Evolutionary conservation across 2,888 invertebrate species (phyloP), one percentile per base, ranked within the genome.

Genomic region (Megalurothrips usitatus): DNA sequence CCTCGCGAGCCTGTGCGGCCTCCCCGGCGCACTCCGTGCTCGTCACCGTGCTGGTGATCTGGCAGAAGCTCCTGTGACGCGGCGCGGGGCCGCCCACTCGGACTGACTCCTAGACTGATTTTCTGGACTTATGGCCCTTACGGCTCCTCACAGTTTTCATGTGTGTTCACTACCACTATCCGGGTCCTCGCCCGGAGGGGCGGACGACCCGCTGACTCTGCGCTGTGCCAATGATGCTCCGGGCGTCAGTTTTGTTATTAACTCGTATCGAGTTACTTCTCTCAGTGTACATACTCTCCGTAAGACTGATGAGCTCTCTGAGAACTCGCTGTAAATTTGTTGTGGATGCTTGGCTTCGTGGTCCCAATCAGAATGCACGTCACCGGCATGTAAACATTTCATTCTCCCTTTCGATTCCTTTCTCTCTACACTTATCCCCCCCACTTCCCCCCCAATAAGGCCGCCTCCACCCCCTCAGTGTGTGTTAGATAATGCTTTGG

Each of bases 181-280:
- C 34, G 34, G 3, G 34, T 43, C 34, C 34, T 43, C 34, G 6
- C 34, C 34, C 34, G 34, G 6, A 43, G 6, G 34, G 34, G 34
- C 6, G 34, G 3, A 43, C 2, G 58, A 58, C 58, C 6, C 58
- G 58, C 14, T 58, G 58, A 75, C 23, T 26, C 6, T 23, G 68
- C 12, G 68, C 68, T 75, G 68, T 75, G 68, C 68, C 68, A 75
- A 75, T 11, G 68, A 75, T 75, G 68, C 68, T 75, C 12, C 8
- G 26, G 26, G 68, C 68, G 23, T 75, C 68, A 11, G n/a, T 23
- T 75, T 75, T 75, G 23, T 75, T 75, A 26, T 12, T 75, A 26
- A 26, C 68, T 75, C 68, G 68, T 26, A 75, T 75, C 68, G 68
- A 75, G 68, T 26, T 26, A 12, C 34, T 43, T 43, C 34, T 43